Percentiles rank a stretch among this genome's conserved stretches.
Evolutionary conservation across 2,888 invertebrate species (phyloP).

Genomic region (Limnephilus rhombicus): DNA sequence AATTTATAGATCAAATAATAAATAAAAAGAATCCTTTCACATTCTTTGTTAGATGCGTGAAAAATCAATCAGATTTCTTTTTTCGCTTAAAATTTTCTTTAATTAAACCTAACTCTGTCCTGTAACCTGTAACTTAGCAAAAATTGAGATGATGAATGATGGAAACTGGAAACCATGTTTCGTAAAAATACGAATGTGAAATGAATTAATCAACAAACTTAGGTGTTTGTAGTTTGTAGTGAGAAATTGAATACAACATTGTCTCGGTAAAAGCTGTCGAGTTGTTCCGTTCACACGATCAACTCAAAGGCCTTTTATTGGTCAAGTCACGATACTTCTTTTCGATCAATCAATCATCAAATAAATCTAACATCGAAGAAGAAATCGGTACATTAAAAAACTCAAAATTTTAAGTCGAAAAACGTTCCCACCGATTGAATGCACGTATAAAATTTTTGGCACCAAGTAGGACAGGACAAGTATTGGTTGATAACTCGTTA

Average conservation of each 20-base stretch:
- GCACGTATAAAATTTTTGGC: neutral
- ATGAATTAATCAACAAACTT: neutral
- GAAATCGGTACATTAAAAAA: neutral
- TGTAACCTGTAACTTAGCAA: too few relatives aligned
- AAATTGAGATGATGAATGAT: too few relatives aligned
- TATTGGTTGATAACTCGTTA: too few relatives aligned
- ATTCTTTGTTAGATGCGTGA: too few relatives aligned
- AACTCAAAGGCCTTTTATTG: slow-evolving; percentile 1
- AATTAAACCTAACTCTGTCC: too few relatives aligned
- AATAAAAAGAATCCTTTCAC: too few relatives aligned
- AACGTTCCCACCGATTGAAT: neutral
- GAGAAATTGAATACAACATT: neutral
- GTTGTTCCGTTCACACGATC: neutral
- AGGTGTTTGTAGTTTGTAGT: neutral
- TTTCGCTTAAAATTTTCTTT: too few relatives aligned
- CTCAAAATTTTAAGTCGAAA: neutral
- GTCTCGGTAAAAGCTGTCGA: neutral
- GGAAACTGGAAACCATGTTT: neutral
- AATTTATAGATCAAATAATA: too few relatives aligned
- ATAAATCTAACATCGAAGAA: neutral
- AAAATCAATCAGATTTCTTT: too few relatives aligned
- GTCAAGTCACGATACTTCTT: slow-evolving; percentile 21
- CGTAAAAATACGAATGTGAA: neutral
- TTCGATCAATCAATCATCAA: slow-evolving; percentile 10
- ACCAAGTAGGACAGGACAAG: neutral